phyloP scores from a whole-genome alignment of 2,888 invertebrate genomes.

The Noctua janthe region DNA sequence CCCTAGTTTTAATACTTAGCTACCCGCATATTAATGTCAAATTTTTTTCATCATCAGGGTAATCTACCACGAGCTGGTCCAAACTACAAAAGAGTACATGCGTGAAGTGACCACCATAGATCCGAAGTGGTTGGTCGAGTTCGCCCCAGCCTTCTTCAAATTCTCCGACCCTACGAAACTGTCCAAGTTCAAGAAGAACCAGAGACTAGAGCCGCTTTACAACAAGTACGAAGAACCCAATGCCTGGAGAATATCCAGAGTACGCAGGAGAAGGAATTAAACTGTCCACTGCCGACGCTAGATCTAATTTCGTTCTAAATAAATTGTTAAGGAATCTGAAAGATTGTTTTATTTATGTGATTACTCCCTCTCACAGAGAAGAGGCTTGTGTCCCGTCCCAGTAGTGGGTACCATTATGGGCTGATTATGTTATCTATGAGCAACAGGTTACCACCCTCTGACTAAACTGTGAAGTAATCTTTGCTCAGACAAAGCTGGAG shows the following conservation, averaged over 20 bases:
- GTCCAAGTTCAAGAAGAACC: slow-evolving; percentile 99
- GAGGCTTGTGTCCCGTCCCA: background rate
- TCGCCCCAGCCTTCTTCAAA: slow-evolving; percentile 99
- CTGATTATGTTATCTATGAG: background rate
- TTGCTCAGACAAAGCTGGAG: too few relatives aligned
- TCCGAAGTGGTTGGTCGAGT: slow-evolving; percentile 99
- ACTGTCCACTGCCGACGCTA: slow-evolving; percentile 12
- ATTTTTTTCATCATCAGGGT: slow-evolving; percentile 91
- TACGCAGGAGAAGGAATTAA: slow-evolving; percentile 96
- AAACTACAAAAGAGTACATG: slow-evolving; percentile 99
- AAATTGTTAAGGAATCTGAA: slow-evolving; percentile 31
- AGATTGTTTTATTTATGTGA: slow-evolving; percentile 4
- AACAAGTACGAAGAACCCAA: slow-evolving; percentile 99
- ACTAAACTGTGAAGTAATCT: background rate
- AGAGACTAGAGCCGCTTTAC: slow-evolving; percentile 98
- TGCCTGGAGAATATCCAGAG: slow-evolving; percentile 99
- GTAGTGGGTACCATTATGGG: background rate
- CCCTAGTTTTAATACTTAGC: background rate
- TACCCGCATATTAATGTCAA: background rate
- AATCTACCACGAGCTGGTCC: slow-evolving; percentile 99
- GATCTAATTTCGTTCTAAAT: slow-evolving; percentile 27
- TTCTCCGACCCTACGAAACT: slow-evolving; percentile 99
- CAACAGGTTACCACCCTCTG: background rate
- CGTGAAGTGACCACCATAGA: slow-evolving; percentile 99
- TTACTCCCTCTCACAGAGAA: background rate